These are phyloP conservation scores for Allobates femoralis DNA, from an alignment of 2,797 vertebrate species.

Conservation along the genomic window DNA sequence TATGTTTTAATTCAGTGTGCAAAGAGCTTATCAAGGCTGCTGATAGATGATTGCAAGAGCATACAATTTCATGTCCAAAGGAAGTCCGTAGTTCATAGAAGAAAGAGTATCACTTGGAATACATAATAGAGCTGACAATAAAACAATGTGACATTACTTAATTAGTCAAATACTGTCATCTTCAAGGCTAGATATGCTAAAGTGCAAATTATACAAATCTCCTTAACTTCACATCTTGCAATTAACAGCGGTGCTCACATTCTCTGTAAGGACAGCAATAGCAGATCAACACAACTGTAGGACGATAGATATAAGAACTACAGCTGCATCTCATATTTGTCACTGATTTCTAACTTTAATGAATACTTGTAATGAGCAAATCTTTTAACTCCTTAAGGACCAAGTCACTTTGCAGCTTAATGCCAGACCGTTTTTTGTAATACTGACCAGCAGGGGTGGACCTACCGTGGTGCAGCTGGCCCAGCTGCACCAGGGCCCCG, in stretches of 20 bases:
- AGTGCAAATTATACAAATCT: constrained; percentile 17
- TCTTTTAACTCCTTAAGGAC: too few species aligned
- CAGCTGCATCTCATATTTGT: not conserved
- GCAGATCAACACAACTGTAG: not conserved
- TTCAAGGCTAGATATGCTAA: not conserved
- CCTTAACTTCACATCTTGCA: constrained; percentile 6
- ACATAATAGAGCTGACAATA: not conserved
- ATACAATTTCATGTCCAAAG: not conserved
- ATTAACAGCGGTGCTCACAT: not conserved
- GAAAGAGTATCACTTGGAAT: not conserved
- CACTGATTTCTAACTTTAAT: not conserved
- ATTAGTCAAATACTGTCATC: not conserved
- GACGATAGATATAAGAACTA: not conserved
- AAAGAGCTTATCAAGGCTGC: not conserved
- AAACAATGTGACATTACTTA: not conserved
- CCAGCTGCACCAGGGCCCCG: too few species aligned
- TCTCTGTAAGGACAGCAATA: not conserved
- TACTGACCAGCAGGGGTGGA: too few species aligned
- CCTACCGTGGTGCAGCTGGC: too few species aligned
- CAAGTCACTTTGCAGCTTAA: too few species aligned
- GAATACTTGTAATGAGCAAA: too few species aligned
- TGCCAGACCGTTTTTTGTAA: too few species aligned
- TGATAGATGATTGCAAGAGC: not conserved
- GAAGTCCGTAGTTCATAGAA: not conserved
- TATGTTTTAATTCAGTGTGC: not conserved